A percentile compares a stretch with the other conserved stretches of the same genome.
Conservation (phyloP, 2,113 vertebrate species). For the Morone saxatilis region DNA sequence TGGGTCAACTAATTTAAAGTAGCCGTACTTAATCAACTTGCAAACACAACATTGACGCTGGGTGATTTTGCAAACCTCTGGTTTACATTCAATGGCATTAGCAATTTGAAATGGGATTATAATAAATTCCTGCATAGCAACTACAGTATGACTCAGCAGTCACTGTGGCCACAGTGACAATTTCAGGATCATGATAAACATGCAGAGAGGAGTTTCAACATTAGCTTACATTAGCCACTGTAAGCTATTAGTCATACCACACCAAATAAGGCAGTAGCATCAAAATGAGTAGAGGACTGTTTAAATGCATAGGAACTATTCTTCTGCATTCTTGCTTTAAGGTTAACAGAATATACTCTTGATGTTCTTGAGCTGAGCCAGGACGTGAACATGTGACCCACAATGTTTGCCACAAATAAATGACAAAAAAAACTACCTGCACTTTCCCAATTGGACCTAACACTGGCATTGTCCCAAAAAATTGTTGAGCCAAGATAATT, state of each 20-base stretch:
- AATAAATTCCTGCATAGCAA: background rate
- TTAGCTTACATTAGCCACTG: background rate
- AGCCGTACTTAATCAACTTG: background rate
- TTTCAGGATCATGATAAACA: background rate
- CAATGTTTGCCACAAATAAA: background rate
- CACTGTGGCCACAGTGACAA: background rate
- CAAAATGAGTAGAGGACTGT: background rate
- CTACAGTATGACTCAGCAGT: background rate
- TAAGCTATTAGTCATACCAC: background rate
- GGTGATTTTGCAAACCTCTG: background rate
- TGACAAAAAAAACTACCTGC: background rate
- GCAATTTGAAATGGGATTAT: background rate
- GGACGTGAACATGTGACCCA: background rate
- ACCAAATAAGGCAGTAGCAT: background rate
- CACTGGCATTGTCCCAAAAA: background rate
- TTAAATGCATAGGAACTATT: background rate
- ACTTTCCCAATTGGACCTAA: background rate
- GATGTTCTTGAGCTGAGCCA: too few species aligned
- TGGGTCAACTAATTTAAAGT: background rate
- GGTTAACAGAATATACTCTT: background rate
- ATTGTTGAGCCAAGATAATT: background rate
- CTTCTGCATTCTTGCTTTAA: background rate
- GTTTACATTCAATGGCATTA: background rate
- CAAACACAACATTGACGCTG: background rate
- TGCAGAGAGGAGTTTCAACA: background rate